Evolutionary conservation across 2,113 vertebrate species (phyloP), one percentile per base, ranked within the genome.

Genomic region (Pygoscelis antarcticus): DNA sequence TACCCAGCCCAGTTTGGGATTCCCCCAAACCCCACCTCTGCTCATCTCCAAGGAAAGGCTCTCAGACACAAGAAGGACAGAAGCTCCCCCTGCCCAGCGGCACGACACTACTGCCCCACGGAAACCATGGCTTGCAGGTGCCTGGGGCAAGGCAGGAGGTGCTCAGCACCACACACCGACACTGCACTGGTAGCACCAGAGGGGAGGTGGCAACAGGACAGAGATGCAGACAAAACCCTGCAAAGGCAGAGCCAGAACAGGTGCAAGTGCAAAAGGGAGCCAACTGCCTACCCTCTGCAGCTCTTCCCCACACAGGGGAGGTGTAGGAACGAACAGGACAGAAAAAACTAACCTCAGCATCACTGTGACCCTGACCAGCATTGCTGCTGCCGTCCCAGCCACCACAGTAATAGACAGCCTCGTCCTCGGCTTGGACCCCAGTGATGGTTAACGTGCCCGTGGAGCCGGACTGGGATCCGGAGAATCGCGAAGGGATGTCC

Each of bases 391-490:
- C 40, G 19, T 57, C 32, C 1, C 5, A 6, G 34, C 20, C 9
- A 58, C 55, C 55, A 14, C 55, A 55, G 52, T 55, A 55, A 55
- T 66, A 94, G 87, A 69, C 46, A 54, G 79, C 62, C 78, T 76
- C 5, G 0, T 90, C 90, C n/a, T 87, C 10, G 0, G 83, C 57
- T 36, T 52, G 69, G 58, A 85, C 69, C 42, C 61, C 86, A 46
- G 44, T 18, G 58, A 96, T 92, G 65, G 70, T 93, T 61, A 97
- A 87, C 0, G 60, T 81, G 90, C 0, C 1, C 0, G 23, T 0
- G 16, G 19, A 7, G 57, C 51, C 16, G 0, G 87, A 83, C 0
- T 0, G 94, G n/a, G n/a, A n/a, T n/a, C n/a, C n/a, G n/a, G n/a
- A n/a, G 76, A 96, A 95, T 21, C 32, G 22, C 0, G 34, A 26